Conservation (phyloP, 1,140 invertebrate species). For the Battus philenor region DNA sequence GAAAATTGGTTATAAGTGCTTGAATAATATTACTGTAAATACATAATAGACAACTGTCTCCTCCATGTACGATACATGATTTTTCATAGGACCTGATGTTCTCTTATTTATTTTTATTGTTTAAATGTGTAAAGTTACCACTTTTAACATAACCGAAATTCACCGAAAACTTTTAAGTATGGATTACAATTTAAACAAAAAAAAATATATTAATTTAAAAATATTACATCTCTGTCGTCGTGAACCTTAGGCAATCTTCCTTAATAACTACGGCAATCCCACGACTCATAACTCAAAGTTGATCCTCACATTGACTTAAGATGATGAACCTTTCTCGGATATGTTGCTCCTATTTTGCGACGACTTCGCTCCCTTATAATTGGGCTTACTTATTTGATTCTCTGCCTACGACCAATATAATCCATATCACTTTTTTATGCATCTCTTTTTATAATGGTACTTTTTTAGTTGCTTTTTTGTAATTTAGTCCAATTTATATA, state of each 20-base stretch:
- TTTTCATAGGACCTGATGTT: too few species aligned
- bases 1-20: too few species aligned
- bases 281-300: conserved; percentile 47
- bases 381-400: conserved; percentile 21
- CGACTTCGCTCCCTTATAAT: conserved; percentile 32
- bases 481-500: neutral
- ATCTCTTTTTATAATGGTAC: neutral
- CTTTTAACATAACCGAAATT: too few species aligned
- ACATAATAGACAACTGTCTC: too few species aligned
- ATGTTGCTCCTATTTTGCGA: conserved; percentile 37
- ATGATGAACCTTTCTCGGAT: conserved; percentile 47
- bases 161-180: too few species aligned
- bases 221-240: conserved; percentile 5
- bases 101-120: too few species aligned
- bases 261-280: conserved; percentile 39
- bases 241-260: conserved; percentile 27
- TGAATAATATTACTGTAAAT: too few species aligned
- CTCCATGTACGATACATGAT: too few species aligned
- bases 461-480: neutral
- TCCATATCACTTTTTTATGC: neutral
- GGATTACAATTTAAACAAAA: too few species aligned
- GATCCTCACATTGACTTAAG: conserved; percentile 55
- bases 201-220: too few species aligned
- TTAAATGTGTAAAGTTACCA: too few species aligned
- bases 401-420: conserved; percentile 4